These are phyloP conservation scores for Prionchulus punctatus DNA, from an alignment of 2,888 invertebrate species.

Conservation along the genomic window DNA sequence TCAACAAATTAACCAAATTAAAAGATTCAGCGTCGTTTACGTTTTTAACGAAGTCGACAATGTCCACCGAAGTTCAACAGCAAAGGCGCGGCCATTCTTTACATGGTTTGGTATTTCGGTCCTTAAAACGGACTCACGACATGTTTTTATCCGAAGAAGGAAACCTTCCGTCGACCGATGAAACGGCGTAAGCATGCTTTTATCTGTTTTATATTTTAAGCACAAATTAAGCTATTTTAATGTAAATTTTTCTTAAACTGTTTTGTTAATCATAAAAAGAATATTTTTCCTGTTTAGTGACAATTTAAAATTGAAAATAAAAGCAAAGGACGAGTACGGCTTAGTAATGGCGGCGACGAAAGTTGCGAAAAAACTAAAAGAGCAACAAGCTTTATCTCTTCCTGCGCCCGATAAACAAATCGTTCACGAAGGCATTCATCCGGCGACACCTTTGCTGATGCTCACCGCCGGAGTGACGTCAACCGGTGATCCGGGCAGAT, in stretches of 20 bases:
- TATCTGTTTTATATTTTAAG: no score
- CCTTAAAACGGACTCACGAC: constrained; percentile 88
- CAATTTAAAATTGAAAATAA: constrained; percentile 51
- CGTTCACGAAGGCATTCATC: neutral
- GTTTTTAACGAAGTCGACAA: no score
- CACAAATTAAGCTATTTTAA: no score
- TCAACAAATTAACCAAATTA: no score
- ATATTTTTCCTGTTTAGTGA: constrained; percentile 46
- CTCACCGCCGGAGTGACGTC: neutral
- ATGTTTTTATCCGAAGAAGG: constrained; percentile 86
- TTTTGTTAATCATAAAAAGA: no score
- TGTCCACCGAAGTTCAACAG: no score
- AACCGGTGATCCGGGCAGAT: no score
- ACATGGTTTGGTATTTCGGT: constrained; percentile 87
- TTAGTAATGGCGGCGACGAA: constrained; percentile 61
- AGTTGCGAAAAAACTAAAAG: constrained; percentile 20
- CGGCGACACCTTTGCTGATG: neutral
- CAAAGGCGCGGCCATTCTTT: constrained; percentile 57
- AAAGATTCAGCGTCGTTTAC: no score
- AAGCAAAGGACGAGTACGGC: constrained; percentile 69
- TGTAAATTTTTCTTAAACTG: no score
- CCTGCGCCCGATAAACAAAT: no score
- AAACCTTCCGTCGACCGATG: constrained; percentile 62
- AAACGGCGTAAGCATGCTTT: no score
- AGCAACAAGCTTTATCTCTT: constrained; percentile 22